Conservation (phyloP, 1,140 invertebrate species). For the Matsumurasca onukii region DNA sequence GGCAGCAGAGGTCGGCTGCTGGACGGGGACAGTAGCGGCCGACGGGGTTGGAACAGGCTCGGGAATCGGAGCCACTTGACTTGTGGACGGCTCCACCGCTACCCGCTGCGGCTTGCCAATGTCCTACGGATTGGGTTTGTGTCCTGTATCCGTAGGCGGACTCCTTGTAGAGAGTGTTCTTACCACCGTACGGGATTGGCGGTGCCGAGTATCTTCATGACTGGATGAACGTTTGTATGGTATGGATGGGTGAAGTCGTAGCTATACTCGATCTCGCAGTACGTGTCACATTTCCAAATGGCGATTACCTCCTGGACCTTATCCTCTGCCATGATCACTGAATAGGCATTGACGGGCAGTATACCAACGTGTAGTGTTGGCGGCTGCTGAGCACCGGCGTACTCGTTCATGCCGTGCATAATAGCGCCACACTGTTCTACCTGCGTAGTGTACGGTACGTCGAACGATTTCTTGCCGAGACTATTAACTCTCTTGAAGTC, state of each 20-base stretch:
- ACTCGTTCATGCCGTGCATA: neutral
- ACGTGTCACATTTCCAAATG: neutral
- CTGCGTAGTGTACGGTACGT: neutral
- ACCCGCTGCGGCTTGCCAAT: too few relatives aligned
- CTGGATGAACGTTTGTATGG: neutral
- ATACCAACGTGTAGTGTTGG: neutral
- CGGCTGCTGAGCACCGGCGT: neutral
- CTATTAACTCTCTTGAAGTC: neutral
- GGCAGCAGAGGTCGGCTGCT: too few relatives aligned
- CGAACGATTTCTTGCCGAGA: neutral
- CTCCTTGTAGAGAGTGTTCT: neutral
- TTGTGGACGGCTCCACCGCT: too few relatives aligned
- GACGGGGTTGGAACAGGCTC: too few relatives aligned
- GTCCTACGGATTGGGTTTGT: too few relatives aligned
- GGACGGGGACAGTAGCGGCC: too few relatives aligned
- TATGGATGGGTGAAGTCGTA: neutral
- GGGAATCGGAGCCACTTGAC: too few relatives aligned
- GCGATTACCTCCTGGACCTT: neutral
- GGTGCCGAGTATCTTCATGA: neutral
- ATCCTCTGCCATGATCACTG: neutral
- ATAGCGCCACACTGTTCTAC: neutral
- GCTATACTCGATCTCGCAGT: neutral
- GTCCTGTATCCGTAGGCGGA: slow-evolving; percentile 1
- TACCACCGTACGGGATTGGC: neutral
- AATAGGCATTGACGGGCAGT: neutral